Evolutionary conservation across 2,113 vertebrate genomes (phyloP), one percentile per base, ranked within the genome.

Genomic region (Thunnus thynnus): DNA sequence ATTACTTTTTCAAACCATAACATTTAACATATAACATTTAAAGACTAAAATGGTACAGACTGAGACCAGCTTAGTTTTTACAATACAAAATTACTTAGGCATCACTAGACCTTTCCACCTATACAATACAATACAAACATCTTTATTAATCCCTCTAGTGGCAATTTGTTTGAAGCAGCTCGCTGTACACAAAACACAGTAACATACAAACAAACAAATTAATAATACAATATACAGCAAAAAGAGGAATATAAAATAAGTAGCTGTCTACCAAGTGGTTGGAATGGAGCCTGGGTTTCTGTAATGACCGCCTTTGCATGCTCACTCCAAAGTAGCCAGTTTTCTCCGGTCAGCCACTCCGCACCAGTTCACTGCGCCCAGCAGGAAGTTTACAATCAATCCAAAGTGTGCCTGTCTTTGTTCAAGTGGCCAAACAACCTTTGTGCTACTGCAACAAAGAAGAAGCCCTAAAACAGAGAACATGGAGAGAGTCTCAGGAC

Each of bases 391-490:
- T 76, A 84, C 71, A 57, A 48, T 78, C 72, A 58, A 64, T 46
- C 66, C 47, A 27, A 74, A 86, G 72, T 12, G 58, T 73, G 76
- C 22, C 54, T 75, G 72, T 63, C 66, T 82, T 84, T 88, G 77
- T 78, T 82, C 13, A 44, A 73, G 12, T 78, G 22, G 47, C 62
- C 72, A 86, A 90, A 84, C 58, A 51, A 62, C 12, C 36, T 85
- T 86, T 90, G 78, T 90, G 78, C 48, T 14, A 14, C 55, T 54
- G 46, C 13, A 86, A 82, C 85, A 85, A 85, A 85, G 79, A 76
- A 79, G 60, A 63, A 84, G 22, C 62, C 54, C 51, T 50, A 46
- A 69, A 81, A 79, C 67, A 81, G 47, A 80, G 70, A 84, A 54
- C 32, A 47, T 0, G 4, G 13, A 68, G 44, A 32, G 69, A 78